Evolutionary conservation across 92 coral and sea anemone species (phyloP).

Genomic region (Blastomussa wellsi): DNA sequence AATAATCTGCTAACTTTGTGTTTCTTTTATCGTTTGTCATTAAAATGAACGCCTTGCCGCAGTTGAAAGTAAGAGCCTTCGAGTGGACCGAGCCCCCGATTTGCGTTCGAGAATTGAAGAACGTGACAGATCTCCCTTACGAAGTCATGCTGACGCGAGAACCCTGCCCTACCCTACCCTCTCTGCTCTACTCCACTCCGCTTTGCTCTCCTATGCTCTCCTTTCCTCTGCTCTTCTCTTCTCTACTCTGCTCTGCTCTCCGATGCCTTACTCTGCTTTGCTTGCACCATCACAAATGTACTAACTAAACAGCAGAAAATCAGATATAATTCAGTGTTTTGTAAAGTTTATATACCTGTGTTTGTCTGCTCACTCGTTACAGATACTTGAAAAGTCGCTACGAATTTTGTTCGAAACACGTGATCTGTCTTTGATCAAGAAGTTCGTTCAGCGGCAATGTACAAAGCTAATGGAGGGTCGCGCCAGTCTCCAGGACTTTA

Average conservation of each 20-base stretch:
- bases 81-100: neutral
- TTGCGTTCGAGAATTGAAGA: neutral
- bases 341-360: too few relatives aligned
- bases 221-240: neutral
- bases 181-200: neutral
- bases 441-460: conserved; percentile 93
- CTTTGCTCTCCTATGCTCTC: neutral
- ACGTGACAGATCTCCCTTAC: too few relatives aligned
- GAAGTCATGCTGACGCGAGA: neutral
- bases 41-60: neutral
- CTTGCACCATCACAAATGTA: neutral
- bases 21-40: neutral
- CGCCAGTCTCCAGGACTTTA: conserved; percentile 82
- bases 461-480: conserved; percentile 90
- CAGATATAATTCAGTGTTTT: too few relatives aligned
- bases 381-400: conserved; percentile 92
- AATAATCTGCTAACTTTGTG: neutral
- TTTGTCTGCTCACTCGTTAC: neutral
- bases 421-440: conserved; percentile 88
- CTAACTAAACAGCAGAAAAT: too few relatives aligned
- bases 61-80: neutral
- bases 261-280: neutral
- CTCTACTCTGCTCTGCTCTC: neutral
- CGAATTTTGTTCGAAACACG: conserved; percentile 84
- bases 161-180: neutral